A percentile compares a stretch with the other conserved stretches of the same genome.
Evolutionary conservation across 1,140 invertebrate genomes (phyloP).

Genomic region (Phenacoccus solenopsis): DNA sequence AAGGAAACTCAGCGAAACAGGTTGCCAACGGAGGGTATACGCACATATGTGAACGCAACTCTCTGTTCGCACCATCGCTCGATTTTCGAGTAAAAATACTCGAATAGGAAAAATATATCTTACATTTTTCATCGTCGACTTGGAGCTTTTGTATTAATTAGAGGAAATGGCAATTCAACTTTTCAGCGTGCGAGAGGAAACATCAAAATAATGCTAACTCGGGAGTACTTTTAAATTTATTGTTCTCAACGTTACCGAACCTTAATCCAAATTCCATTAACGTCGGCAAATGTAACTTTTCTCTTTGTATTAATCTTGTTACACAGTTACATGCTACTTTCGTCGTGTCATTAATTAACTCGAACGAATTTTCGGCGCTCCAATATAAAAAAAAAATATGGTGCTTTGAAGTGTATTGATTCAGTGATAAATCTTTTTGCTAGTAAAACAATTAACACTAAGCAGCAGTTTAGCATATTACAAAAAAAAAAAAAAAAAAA

Average conservation of each 20-base stretch:
- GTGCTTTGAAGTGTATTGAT: no score
- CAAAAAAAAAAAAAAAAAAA: no score
- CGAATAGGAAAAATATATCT: no score
- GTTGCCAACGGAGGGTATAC: no score
- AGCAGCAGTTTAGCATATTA: no score
- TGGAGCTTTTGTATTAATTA: background rate
- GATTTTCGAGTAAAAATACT: no score
- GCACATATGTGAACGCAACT: no score
- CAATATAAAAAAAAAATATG: background rate
- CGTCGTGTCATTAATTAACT: background rate
- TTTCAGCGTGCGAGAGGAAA: background rate
- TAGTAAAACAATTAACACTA: no score
- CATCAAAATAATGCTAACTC: background rate
- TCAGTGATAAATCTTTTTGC: no score
- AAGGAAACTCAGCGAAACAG: no score
- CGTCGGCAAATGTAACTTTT: background rate
- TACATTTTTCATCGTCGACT: background rate
- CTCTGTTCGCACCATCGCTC: no score
- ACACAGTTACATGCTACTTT: background rate
- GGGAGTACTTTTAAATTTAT: background rate
- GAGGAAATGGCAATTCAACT: background rate
- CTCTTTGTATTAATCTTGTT: background rate
- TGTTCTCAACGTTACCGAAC: background rate
- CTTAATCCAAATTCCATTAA: conserved; percentile 2
- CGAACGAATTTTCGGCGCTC: background rate